Conservation (phyloP, 64 coral and sea anemone species). For the Stichodactyla helianthus region DNA sequence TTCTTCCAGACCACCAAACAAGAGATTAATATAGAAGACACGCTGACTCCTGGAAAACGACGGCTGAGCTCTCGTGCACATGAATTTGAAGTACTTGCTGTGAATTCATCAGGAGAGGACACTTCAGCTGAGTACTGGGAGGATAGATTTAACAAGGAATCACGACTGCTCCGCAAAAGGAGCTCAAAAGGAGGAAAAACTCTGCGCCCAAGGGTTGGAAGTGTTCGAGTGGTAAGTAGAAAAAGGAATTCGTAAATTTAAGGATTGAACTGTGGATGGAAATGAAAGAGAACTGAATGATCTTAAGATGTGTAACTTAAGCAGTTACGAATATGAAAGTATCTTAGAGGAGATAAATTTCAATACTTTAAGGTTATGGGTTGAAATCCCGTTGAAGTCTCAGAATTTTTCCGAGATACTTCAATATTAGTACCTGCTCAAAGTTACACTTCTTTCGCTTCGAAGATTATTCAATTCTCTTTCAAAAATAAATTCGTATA, state of each 20-base stretch:
- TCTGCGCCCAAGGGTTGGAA: background rate
- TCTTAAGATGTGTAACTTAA: too few relatives aligned
- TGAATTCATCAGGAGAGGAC: background rate
- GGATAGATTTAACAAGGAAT: background rate
- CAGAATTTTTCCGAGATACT: too few relatives aligned
- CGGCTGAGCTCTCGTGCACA: background rate
- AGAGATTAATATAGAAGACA: background rate
- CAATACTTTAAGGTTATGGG: too few relatives aligned
- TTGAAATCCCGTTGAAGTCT: too few relatives aligned
- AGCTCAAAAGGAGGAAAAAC: background rate
- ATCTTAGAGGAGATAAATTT: too few relatives aligned
- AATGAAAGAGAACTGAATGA: too few relatives aligned
- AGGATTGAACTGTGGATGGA: background rate
- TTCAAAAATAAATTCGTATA: too few relatives aligned
- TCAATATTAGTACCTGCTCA: too few relatives aligned
- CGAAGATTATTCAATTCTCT: too few relatives aligned
- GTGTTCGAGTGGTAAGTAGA: conserved; percentile 3
- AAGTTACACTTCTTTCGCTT: too few relatives aligned
- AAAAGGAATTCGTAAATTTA: background rate
- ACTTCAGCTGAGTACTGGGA: background rate
- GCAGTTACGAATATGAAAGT: too few relatives aligned
- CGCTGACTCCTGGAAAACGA: background rate
- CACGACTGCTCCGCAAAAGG: background rate
- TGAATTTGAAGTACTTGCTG: background rate
- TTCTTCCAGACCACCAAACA: conserved; percentile 8